These are phyloP conservation scores for Allobates femoralis DNA, from an alignment of 2,797 vertebrate species.

Conservation along the genomic window DNA sequence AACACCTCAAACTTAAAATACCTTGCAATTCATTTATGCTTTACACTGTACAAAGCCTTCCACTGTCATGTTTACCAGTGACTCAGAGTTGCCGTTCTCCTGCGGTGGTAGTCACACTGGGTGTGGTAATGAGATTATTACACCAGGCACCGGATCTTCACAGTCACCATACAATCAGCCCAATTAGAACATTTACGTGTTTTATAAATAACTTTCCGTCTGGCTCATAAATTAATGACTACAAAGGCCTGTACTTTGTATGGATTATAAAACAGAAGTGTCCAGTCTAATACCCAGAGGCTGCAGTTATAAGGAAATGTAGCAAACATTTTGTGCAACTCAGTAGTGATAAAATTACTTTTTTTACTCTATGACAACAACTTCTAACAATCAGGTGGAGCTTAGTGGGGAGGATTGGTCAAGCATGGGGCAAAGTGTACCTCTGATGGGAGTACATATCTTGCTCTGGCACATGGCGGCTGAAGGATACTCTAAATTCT, in stretches of 20 bases:
- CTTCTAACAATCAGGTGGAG: no score
- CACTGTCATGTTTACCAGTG: background rate
- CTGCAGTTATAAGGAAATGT: no score
- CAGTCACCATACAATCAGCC: background rate
- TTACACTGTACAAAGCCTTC: background rate
- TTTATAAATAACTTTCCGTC: background rate
- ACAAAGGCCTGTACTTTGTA: background rate
- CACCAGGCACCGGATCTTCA: background rate
- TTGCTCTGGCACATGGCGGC: no score
- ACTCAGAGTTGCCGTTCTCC: background rate
- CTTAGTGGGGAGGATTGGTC: no score
- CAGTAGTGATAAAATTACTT: no score
- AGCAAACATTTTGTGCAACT: no score
- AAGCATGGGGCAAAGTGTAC: no score
- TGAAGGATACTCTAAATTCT: no score
- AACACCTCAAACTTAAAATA: background rate
- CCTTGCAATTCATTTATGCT: no score
- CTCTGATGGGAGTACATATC: no score
- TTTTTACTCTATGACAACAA: no score
- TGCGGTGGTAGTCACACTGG: background rate
- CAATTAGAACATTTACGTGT: background rate
- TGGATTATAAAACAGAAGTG: background rate
- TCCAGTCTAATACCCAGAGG: background rate
- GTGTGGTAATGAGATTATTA: background rate
- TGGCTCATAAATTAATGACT: background rate